A percentile compares a stretch with the other conserved stretches of the same genome.
These are phyloP conservation scores for Gerris lacustris DNA, from an alignment of 2,888 invertebrate genomes.

Conservation along the genomic window DNA sequence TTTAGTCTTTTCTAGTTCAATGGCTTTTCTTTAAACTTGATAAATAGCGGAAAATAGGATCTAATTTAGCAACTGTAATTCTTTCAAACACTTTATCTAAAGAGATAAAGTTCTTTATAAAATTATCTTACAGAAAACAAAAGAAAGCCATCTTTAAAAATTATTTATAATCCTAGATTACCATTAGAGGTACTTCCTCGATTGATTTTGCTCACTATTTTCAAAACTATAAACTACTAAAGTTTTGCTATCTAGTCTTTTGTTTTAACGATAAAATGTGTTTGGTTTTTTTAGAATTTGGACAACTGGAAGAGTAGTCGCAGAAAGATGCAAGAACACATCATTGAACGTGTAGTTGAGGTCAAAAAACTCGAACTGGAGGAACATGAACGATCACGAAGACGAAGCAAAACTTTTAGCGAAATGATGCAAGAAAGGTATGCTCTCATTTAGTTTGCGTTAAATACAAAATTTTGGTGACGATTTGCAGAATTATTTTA, in stretches of 20 bases:
- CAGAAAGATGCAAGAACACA: constrained; percentile 82
- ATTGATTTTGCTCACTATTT: too few species aligned
- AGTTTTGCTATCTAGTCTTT: too few species aligned
- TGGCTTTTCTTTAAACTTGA: constrained; percentile 24
- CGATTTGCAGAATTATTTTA: neutral
- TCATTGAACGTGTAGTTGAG: constrained; percentile 78
- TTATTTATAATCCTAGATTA: too few species aligned
- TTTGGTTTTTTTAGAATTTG: constrained; percentile 52
- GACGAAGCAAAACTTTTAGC: constrained; percentile 82
- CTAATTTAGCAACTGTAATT: too few species aligned
- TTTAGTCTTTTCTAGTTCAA: neutral
- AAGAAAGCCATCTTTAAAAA: too few species aligned
- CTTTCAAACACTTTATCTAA: too few species aligned
- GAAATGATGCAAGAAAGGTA: constrained; percentile 86
- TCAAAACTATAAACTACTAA: too few species aligned
- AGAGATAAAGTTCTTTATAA: too few species aligned
- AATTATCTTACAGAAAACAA: too few species aligned
- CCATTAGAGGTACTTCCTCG: too few species aligned
- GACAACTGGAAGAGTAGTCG: constrained; percentile 89
- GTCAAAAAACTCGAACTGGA: constrained; percentile 76
- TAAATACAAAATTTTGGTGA: neutral
- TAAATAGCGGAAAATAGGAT: constrained; percentile 9
- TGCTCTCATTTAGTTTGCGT: neutral
- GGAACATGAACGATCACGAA: constrained; percentile 54
- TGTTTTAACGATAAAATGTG: too few species aligned